These are phyloP conservation scores for Lysandra bellargus DNA, from an alignment of 2,888 invertebrate species.

Conservation along the genomic window DNA sequence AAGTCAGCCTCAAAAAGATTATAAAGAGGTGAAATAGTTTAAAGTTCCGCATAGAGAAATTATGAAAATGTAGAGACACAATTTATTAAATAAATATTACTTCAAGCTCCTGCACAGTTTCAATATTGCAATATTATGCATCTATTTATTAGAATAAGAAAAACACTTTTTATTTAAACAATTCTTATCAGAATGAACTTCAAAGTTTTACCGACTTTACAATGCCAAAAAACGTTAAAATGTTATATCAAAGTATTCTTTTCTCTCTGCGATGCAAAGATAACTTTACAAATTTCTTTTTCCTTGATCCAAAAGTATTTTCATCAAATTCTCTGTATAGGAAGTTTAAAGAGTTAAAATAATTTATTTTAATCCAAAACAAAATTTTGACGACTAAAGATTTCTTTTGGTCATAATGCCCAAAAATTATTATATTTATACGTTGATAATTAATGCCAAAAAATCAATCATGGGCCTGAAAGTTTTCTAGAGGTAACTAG, in stretches of 20 bases:
- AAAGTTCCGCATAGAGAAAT: neutral
- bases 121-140: neutral
- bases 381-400: too few species aligned
- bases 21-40: neutral
- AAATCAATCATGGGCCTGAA: too few species aligned
- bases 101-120: neutral
- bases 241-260: too few species aligned
- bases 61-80: neutral
- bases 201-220: neutral
- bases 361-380: too few species aligned
- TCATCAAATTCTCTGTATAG: neutral
- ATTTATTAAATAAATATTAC: neutral
- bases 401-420: too few species aligned
- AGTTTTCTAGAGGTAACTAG: neutral
- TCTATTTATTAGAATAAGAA: too few species aligned
- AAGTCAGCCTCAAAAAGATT: neutral
- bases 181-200: neutral
- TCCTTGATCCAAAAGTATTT: neutral
- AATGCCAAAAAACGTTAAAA: too few species aligned
- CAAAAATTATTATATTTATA: too few species aligned
- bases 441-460: too few species aligned
- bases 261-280: too few species aligned
- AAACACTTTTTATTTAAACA: neutral
- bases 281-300: neutral
- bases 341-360: neutral